Percentiles rank a stretch among this genome's conserved stretches.
Evolutionary conservation across 2,113 vertebrate genomes (phyloP).

Genomic region (Neolamprologus variostigma): DNA sequence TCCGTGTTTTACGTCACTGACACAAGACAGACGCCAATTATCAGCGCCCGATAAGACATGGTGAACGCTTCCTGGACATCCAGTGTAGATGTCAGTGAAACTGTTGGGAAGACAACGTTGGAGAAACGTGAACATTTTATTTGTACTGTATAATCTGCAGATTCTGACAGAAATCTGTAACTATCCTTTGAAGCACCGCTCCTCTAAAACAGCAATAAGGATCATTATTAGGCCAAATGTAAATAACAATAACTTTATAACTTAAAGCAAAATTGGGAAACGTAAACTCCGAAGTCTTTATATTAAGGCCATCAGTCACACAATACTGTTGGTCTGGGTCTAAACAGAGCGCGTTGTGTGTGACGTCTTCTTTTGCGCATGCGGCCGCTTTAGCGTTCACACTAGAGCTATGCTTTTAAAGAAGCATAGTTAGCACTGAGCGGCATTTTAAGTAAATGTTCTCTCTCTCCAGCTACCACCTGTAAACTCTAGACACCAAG

Average conservation of each 20-base stretch:
- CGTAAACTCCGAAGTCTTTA: accelerated
- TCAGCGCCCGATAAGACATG: accelerated
- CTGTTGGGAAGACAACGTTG: too few species aligned
- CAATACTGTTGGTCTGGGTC: neutral
- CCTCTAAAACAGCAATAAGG: too few species aligned
- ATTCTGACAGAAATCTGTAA: accelerated
- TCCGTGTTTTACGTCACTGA: too few species aligned
- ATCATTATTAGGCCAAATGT: too few species aligned
- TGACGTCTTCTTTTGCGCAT: accelerated
- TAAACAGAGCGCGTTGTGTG: neutral
- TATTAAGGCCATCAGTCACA: accelerated
- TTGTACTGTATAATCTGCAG: accelerated
- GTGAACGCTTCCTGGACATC: accelerated
- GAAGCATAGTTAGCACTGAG: neutral
- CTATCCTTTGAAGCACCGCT: accelerated
- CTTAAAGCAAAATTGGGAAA: neutral
- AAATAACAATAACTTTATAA: neutral
- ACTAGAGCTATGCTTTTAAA: neutral
- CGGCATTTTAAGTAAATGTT: neutral
- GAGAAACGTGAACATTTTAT: too few species aligned
- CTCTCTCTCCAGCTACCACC: neutral
- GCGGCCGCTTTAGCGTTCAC: neutral
- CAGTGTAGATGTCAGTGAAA: accelerated
- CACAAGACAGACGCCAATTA: too few species aligned
- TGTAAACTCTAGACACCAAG: neutral